These are phyloP conservation scores for Trissoscelio sp. DNA, from an alignment of 2,888 invertebrate species.

Conservation along the genomic window DNA sequence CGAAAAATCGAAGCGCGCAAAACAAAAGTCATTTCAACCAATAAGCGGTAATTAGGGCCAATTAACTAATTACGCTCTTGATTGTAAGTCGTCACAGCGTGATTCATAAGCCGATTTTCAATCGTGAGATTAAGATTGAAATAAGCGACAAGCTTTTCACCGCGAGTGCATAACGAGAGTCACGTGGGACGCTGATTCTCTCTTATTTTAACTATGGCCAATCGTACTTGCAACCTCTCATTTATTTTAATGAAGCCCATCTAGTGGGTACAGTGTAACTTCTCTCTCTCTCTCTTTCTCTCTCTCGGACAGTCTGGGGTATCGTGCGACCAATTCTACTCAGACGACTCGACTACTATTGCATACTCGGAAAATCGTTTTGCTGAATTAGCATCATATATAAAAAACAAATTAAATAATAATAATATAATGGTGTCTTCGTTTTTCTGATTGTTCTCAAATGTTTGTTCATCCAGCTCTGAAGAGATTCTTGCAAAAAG, in stretches of 20 bases:
- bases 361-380: conserved; percentile 28
- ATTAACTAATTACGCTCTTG: conserved; percentile 15
- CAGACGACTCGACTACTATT: conserved; percentile 6
- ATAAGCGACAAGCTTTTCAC: conserved; percentile 11
- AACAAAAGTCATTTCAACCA: too few species aligned
- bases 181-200: conserved; percentile 37
- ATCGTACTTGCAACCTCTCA: conserved; percentile 51
- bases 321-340: conserved; percentile 46
- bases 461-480: too few species aligned
- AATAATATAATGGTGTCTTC: too few species aligned
- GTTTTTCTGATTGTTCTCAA: too few species aligned
- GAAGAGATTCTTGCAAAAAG: too few species aligned
- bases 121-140: conserved; percentile 22
- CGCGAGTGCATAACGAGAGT: too few species aligned
- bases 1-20: too few species aligned
- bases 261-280: conserved; percentile 32
- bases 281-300: too few species aligned
- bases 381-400: too few species aligned
- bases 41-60: conserved; percentile 15
- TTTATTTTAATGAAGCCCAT: conserved; percentile 61
- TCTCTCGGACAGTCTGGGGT: conserved; percentile 13
- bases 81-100: not conserved
- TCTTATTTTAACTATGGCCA: conserved; percentile 50
- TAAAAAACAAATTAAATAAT: too few species aligned
- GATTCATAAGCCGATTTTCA: conserved; percentile 21